phyloP scores from a whole-genome alignment of 1,140 invertebrate species.

The Akabosia matsudoensis region DNA sequence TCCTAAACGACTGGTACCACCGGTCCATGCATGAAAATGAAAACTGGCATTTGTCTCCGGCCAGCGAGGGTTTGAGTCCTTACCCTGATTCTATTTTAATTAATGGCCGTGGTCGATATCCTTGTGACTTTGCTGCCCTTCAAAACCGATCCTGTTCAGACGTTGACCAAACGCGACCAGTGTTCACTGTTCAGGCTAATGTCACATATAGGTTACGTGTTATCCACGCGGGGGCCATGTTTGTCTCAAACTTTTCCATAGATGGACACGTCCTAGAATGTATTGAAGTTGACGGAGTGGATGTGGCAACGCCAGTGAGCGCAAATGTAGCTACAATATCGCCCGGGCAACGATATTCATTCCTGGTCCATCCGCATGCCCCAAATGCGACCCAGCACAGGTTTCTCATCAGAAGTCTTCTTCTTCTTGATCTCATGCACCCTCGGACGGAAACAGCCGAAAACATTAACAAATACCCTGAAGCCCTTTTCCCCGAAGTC shows the following conservation, averaged over 20 bases:
- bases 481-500: background rate
- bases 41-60: background rate
- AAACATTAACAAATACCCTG: background rate
- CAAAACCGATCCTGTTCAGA: background rate
- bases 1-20: slow-evolving; percentile 35
- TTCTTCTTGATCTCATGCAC: background rate
- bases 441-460: background rate
- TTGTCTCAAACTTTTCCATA: slow-evolving; percentile 33
- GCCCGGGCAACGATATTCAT: slow-evolving; percentile 36
- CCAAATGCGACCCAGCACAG: background rate
- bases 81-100: slow-evolving; percentile 1
- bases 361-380: background rate
- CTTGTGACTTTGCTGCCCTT: background rate
- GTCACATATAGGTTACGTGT: slow-evolving; percentile 29
- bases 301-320: background rate
- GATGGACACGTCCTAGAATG: slow-evolving; percentile 28
- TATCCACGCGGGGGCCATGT: slow-evolving; percentile 19
- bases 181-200: slow-evolving; percentile 6
- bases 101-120: slow-evolving; percentile 8
- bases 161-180: background rate
- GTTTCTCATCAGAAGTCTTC: background rate
- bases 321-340: slow-evolving; percentile 1
- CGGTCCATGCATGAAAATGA: background rate
- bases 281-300: slow-evolving; percentile 35
- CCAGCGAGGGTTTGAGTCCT: background rate